Conservation (phyloP, 2,797 vertebrate genomes). For the Notolepis coatsorum region DNA sequence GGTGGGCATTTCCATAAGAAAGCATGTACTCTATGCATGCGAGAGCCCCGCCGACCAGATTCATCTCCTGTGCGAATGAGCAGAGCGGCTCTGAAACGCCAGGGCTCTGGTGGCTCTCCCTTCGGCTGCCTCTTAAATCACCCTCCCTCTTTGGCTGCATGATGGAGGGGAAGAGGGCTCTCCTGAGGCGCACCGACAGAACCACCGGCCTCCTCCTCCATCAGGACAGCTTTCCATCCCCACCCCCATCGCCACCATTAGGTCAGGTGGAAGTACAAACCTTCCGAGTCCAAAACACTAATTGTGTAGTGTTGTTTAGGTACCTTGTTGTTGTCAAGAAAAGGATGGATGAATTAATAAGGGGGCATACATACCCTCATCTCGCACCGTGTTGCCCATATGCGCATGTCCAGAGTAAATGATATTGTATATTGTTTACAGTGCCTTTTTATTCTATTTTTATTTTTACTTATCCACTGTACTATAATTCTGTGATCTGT, state of each 20-base stretch:
- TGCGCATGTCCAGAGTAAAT: too few relatives aligned
- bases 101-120: background rate
- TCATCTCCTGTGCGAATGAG: slow-evolving; percentile 5
- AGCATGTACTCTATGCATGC: background rate
- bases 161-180: slow-evolving; percentile 30
- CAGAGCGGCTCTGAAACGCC: slow-evolving; percentile 11
- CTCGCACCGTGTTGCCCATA: too few relatives aligned
- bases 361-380: too few relatives aligned
- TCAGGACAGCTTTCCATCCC: slow-evolving; percentile 23
- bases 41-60: background rate
- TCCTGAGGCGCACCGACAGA: slow-evolving; percentile 37
- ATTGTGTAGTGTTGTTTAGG: background rate
- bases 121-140: slow-evolving; percentile 13
- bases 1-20: background rate
- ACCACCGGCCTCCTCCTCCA: slow-evolving; percentile 36
- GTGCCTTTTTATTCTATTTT: too few relatives aligned
- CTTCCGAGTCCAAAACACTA: slow-evolving; percentile 1
- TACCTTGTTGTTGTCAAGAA: background rate
- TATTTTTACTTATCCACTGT: too few relatives aligned
- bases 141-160: slow-evolving; percentile 29
- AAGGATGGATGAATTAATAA: too few relatives aligned
- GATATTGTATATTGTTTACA: too few relatives aligned
- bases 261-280: slow-evolving; percentile 37
- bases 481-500: too few relatives aligned
- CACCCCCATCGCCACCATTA: slow-evolving; percentile 37